Percentiles rank a stretch among this genome's conserved stretches.
These are phyloP conservation scores for Chloropsis cyanopogon DNA, from an alignment of 2,113 vertebrate genomes.

Conservation along the genomic window DNA sequence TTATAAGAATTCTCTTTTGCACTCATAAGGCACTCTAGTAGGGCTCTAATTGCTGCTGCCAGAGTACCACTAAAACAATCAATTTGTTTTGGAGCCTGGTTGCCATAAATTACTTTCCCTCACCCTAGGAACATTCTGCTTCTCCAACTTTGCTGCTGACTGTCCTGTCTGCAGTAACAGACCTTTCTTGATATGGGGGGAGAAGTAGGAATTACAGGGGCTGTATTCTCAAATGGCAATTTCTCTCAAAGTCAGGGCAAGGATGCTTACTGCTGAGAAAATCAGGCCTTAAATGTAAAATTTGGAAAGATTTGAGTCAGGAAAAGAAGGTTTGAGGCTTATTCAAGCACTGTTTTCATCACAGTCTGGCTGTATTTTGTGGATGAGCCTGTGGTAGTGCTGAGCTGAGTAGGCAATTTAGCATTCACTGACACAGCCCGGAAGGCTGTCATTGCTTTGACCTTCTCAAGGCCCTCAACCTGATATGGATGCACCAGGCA, in stretches of 20 bases:
- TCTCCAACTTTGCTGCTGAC: neutral
- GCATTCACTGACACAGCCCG: neutral
- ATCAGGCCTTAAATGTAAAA: neutral
- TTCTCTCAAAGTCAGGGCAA: neutral
- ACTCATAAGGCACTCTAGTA: neutral
- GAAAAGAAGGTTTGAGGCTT: slow-evolving; percentile 7
- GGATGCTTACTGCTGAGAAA: neutral
- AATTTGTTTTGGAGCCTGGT: neutral
- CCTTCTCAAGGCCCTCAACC: neutral
- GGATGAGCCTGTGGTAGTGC: slow-evolving; percentile 27
- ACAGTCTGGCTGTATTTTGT: neutral
- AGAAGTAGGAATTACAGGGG: neutral
- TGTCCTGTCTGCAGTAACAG: neutral
- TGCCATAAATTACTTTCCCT: neutral
- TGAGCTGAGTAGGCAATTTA: slow-evolving; percentile 1
- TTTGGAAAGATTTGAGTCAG: neutral
- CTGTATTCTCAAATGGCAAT: neutral
- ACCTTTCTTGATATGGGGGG: neutral
- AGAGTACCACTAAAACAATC: neutral
- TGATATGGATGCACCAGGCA: neutral
- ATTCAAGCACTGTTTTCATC: slow-evolving; percentile 6
- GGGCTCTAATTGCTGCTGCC: neutral
- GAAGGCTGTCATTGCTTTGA: slow-evolving; percentile 3
- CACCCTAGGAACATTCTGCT: neutral
- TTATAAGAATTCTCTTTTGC: neutral